Evolutionary conservation across 2,888 invertebrate genomes (phyloP).

Genomic region (Idaea aversata): DNA sequence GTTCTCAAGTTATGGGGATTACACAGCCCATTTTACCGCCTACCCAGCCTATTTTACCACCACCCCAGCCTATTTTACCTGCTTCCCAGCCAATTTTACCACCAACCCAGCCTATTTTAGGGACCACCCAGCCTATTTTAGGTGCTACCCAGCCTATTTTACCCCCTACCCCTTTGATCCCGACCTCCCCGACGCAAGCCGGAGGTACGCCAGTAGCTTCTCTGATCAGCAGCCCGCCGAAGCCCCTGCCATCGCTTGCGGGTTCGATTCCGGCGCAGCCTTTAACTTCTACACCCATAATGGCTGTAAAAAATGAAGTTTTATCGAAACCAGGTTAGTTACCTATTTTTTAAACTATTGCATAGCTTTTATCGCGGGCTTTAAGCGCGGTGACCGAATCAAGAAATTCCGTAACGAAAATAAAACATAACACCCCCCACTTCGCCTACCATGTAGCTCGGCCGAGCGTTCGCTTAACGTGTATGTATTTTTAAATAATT

Average conservation of each 20-base stretch:
- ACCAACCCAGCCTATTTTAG: conserved; percentile 28
- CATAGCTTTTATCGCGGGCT: no score
- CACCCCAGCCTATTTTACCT: conserved; percentile 13
- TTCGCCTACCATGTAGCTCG: no score
- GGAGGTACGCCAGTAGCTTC: conserved; percentile 47
- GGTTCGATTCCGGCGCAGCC: conserved; percentile 52
- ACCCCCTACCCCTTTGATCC: conserved; percentile 29
- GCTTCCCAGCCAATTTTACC: conserved; percentile 24
- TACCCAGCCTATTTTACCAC: conserved; percentile 21
- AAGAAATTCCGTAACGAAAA: no score
- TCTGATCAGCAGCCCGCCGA: conserved; percentile 56
- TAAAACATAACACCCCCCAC: no score
- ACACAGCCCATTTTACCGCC: conserved; percentile 14
- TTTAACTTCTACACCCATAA: conserved; percentile 67
- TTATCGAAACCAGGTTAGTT: conserved; percentile 66
- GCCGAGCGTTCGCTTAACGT: no score
- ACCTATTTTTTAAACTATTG: no score
- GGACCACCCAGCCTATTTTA: conserved; percentile 31
- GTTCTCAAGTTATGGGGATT: conserved; percentile 3
- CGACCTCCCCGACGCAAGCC: conserved; percentile 41
- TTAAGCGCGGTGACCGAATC: no score
- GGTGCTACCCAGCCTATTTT: conserved; percentile 18
- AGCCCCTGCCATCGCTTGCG: conserved; percentile 37
- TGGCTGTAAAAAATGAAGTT: conserved; percentile 55
- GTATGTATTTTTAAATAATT: conserved; percentile 3